Evolutionary conservation across 2,888 invertebrate genomes (phyloP), one percentile per base, ranked within the genome.

Genomic region (Phanerotoma sp.): DNA sequence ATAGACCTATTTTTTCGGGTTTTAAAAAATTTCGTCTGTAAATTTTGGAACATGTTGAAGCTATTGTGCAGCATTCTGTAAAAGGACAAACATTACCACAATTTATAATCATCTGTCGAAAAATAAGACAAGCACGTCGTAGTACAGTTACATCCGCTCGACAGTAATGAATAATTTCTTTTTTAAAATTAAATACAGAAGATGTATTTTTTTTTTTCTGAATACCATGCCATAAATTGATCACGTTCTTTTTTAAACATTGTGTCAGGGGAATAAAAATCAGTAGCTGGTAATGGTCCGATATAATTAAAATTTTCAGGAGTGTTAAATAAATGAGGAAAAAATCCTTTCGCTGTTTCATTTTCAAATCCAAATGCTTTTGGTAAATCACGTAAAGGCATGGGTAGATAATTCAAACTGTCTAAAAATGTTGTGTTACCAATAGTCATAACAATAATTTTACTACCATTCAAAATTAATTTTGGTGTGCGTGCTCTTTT

Each of bases 351-450:
- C 22, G 57, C 61, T 3, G 49, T 28, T 7, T 45, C 40, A 2
- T 42, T 56, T 1, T 51, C 6, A 5, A 71, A 53, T 22, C 60
- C 66, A 48, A 71, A 67, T 3, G 67, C 61, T 59, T 67, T 67
- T 4, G 68, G 66, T 6, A 71, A 25, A 21, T 50, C 53, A 2
- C 56, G 30, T 7, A 68, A 51, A 18, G 61, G 46, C 66, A 69
- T 68, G 6, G 65, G 68, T 35, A 71, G 65, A 53, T 68, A 70
- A 58, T 66, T 68, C 4, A 66, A 40, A 44, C 62, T 62, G 38
- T 68, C 65, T 18, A 65, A 55, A 59, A 67, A 69, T 32, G 56
- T 49, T 1, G 62, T 42, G 21, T 63, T 61, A 2, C 33, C 38
- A 4, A 25, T 18, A 11, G 41, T 38, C 49, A 66, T 53, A 3